Evolutionary conservation across 2,888 invertebrate species (phyloP), one percentile per base, ranked within the genome.

Genomic region (Rhogogaster chlorosoma): DNA sequence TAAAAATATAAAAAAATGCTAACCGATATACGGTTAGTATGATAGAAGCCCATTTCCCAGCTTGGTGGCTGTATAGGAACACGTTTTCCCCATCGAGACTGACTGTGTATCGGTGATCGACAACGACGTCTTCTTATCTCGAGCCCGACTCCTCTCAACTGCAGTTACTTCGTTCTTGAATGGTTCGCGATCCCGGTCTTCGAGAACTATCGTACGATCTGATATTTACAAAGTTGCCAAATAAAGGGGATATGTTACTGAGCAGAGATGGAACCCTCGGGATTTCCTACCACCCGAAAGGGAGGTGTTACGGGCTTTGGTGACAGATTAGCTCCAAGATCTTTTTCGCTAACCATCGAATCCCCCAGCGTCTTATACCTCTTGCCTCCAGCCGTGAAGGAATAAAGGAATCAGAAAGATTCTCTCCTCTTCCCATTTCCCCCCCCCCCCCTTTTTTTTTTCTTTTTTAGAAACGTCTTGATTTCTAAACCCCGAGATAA

Each of bases 181-280:
- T 83, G 67, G 83, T 29, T n/a, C 53, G 38, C 67, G 32, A 53
- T 36, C 45, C 83, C 42, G 32, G 45, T 45, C 38, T 67, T 32
- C 10, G 10, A 42, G 67, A 49, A 53, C 36, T 45, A 42, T 64
- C 83, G 83, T 49, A 36, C 15, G 83, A 83, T 83, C 83, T 70
- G 83, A 83, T 83, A 83, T 83, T 83, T 83, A 83, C 83, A 83
- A 83, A 83, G 67, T 83, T 83, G 45, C 83, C 83, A 83, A 83
- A 83, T 83, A 83, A 83, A 83, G 83, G 83, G 83, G 83, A 83
- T 83, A 64, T 22, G 61, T 83, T 73, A 42, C 42, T 9, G 18
- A 3, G 22, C 38, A 1, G 42, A 38, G 83, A 83, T 83, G 32
- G 83, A 83, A 83, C 83, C 70, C 83, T 45, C n/a, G 83, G 83